Conservation (phyloP, 2,797 vertebrate species). For the Macroramphosus scolopax region DNA sequence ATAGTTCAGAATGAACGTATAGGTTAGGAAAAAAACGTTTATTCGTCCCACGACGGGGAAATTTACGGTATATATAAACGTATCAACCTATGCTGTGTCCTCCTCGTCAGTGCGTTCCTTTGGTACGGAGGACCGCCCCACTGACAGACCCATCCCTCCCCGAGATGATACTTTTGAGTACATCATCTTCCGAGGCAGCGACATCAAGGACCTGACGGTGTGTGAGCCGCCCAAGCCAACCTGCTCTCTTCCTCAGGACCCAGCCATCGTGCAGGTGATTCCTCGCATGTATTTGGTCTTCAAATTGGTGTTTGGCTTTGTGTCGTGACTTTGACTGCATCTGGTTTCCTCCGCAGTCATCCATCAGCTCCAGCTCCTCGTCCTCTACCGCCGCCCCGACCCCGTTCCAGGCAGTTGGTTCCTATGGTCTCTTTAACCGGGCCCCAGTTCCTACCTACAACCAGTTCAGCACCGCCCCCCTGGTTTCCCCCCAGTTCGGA, state of each 20-base stretch:
- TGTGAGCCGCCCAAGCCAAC: conserved; percentile 96
- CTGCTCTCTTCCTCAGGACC: conserved; percentile 93
- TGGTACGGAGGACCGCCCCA: conserved; percentile 95
- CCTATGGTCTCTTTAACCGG: conserved; percentile 91
- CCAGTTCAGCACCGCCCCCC: conserved; percentile 86
- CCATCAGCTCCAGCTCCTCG: conserved; percentile 82
- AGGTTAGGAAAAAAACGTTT: too few species aligned
- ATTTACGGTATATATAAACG: not conserved
- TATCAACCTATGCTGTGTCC: too few species aligned
- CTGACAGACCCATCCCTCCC: conserved; percentile 93
- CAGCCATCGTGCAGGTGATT: conserved; percentile 94
- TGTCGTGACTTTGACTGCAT: too few species aligned
- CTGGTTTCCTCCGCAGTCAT: conserved; percentile 90
- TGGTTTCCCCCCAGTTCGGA: conserved; percentile 90
- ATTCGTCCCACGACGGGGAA: too few species aligned
- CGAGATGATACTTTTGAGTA: conserved; percentile 99
- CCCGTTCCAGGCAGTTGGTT: conserved; percentile 89
- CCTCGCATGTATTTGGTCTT: not conserved
- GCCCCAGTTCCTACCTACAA: conserved; percentile 89
- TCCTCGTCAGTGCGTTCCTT: conserved; percentile 99
- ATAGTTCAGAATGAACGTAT: too few species aligned
- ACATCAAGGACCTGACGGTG: conserved; percentile 97
- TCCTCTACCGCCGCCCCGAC: conserved; percentile 50
- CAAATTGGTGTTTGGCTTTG: too few species aligned
- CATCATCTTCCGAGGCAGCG: conserved; percentile 96